These are phyloP conservation scores for Catostomus latipinnis DNA, from an alignment of 2,797 vertebrate genomes.

Conservation along the genomic window DNA sequence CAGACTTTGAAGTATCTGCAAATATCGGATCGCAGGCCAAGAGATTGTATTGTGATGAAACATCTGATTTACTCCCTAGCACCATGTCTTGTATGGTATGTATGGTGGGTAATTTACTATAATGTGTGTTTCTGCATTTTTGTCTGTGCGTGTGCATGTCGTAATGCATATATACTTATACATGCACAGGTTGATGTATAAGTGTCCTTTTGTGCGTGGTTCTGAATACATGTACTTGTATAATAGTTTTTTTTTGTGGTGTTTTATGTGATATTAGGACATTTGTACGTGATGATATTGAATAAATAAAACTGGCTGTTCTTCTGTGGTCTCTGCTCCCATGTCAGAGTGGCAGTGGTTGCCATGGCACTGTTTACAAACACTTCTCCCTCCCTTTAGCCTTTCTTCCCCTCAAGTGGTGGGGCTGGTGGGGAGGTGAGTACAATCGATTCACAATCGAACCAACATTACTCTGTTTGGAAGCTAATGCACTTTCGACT, in stretches of 20 bases:
- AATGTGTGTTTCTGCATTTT: too few relatives aligned
- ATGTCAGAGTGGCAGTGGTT: conserved; percentile 72
- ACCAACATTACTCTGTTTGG: conserved; percentile 71
- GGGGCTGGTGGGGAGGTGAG: conserved; percentile 65
- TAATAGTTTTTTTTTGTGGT: conserved; percentile 13
- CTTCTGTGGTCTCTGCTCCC: conserved; percentile 49
- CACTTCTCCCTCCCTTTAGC: conserved; percentile 61
- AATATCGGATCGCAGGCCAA: too few relatives aligned
- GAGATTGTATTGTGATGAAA: too few relatives aligned
- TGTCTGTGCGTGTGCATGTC: neutral
- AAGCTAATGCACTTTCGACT: conserved; percentile 80
- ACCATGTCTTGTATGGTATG: too few relatives aligned
- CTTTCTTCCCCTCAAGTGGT: conserved; percentile 52
- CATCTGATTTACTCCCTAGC: too few relatives aligned
- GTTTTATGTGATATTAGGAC: neutral
- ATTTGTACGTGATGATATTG: conserved; percentile 4
- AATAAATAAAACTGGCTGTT: conserved; percentile 36
- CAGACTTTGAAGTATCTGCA: too few relatives aligned
- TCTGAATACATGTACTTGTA: neutral
- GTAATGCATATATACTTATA: neutral
- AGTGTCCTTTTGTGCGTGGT: conserved; percentile 10
- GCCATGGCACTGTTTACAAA: conserved; percentile 76
- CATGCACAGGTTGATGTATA: neutral
- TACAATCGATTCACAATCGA: conserved; percentile 82
- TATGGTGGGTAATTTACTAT: too few relatives aligned